Percentiles rank a stretch among this genome's conserved stretches.
Conservation (phyloP, 2,888 invertebrate species). For the Hermaeophaga mercurialis region DNA sequence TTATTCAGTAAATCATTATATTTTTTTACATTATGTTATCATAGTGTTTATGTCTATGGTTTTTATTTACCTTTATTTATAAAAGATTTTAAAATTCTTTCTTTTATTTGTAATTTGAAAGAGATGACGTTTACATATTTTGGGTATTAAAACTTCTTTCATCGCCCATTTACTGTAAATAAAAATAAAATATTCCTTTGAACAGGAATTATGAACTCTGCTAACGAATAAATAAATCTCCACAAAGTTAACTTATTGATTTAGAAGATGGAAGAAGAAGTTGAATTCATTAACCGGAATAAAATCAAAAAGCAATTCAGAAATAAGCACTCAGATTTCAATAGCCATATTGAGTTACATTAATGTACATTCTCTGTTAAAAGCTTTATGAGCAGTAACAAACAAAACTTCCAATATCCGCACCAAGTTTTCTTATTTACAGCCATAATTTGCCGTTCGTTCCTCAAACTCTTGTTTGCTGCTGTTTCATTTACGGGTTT, state of each 20-base stretch:
- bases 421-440: slow-evolving; percentile 24
- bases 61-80: too few relatives aligned
- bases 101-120: too few relatives aligned
- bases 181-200: neutral
- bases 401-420: slow-evolving; percentile 23
- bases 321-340: slow-evolving; percentile 7
- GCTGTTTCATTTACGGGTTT: slow-evolving; percentile 20
- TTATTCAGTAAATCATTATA: too few relatives aligned
- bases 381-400: slow-evolving; percentile 12
- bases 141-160: neutral
- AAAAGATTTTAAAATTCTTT: too few relatives aligned
- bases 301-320: slow-evolving; percentile 6
- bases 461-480: slow-evolving; percentile 24
- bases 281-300: slow-evolving; percentile 9
- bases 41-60: too few relatives aligned
- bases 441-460: slow-evolving; percentile 20
- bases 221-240: slow-evolving; percentile 5
- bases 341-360: slow-evolving; percentile 7
- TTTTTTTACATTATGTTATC: too few relatives aligned
- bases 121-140: neutral
- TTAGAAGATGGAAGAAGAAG: neutral
- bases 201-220: neutral
- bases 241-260: slow-evolving; percentile 1
- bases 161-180: neutral
- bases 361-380: slow-evolving; percentile 7